A percentile compares a stretch with the other conserved stretches of the same genome.
Conservation (phyloP, 2,113 vertebrate species). For the Macquaria ambigua region DNA sequence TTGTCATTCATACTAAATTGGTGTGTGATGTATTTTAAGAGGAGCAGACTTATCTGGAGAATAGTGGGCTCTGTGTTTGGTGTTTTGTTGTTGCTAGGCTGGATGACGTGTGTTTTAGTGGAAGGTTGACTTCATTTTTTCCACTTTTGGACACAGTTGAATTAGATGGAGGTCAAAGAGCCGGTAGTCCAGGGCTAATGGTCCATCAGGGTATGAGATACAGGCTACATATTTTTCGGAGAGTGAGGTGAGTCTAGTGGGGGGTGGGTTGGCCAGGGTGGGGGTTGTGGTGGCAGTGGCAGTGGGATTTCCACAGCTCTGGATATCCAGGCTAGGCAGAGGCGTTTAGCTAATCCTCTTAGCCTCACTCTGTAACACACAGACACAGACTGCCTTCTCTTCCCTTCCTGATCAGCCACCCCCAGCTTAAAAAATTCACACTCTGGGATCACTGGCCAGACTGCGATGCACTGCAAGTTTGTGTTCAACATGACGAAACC, state of each 20-base stretch:
- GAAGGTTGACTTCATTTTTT: slow-evolving; percentile 29
- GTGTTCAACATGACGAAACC: slow-evolving; percentile 1
- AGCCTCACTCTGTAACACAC: slow-evolving; percentile 79
- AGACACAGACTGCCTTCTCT: slow-evolving; percentile 71
- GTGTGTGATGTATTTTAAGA: slow-evolving; percentile 8
- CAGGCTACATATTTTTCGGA: slow-evolving; percentile 40
- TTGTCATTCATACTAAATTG: slow-evolving; percentile 21
- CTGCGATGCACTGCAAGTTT: slow-evolving; percentile 34
- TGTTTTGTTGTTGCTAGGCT: slow-evolving; percentile 45
- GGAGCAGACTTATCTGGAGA: background rate
- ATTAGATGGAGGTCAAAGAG: slow-evolving; percentile 45
- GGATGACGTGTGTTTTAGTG: slow-evolving; percentile 23
- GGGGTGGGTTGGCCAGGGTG: slow-evolving; percentile 53
- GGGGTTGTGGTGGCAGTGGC: slow-evolving; percentile 71
- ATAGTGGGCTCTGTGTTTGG: slow-evolving; percentile 26
- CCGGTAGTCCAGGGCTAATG: slow-evolving; percentile 34
- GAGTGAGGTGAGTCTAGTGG: slow-evolving; percentile 39
- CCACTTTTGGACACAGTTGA: slow-evolving; percentile 55
- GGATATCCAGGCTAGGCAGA: slow-evolving; percentile 80
- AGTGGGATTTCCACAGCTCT: slow-evolving; percentile 81
- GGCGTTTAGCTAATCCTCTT: slow-evolving; percentile 84
- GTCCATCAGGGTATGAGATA: slow-evolving; percentile 45
- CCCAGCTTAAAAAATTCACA: slow-evolving; percentile 64
- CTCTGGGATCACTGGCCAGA: slow-evolving; percentile 56
- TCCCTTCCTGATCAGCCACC: slow-evolving; percentile 66